These are phyloP conservation scores for Sarcophaga rosellei DNA, from an alignment of 2,888 invertebrate genomes.

Conservation along the genomic window DNA sequence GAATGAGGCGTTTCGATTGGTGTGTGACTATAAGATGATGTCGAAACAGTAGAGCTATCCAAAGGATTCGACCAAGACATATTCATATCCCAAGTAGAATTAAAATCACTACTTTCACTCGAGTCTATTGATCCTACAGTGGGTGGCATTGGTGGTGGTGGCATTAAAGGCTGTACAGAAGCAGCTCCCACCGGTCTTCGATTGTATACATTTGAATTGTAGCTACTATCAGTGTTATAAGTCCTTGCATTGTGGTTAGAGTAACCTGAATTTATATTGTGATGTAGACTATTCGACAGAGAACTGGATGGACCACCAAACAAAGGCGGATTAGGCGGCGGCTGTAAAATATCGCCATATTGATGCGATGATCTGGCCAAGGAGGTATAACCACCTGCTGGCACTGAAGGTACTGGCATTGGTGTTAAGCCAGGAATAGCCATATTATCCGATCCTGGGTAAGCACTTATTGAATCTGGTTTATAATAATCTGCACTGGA, in stretches of 20 bases:
- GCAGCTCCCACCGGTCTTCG: slow-evolving; percentile 43
- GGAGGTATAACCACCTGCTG: slow-evolving; percentile 73
- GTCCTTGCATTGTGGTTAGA: slow-evolving; percentile 66
- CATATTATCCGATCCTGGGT: slow-evolving; percentile 70
- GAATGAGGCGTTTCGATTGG: slow-evolving; percentile 85
- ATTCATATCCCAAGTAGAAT: slow-evolving; percentile 82
- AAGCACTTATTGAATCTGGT: slow-evolving; percentile 77
- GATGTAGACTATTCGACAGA: slow-evolving; percentile 54
- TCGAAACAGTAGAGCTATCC: slow-evolving; percentile 79
- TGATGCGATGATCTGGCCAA: slow-evolving; percentile 72
- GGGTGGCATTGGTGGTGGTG: slow-evolving; percentile 78
- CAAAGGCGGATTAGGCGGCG: slow-evolving; percentile 69
- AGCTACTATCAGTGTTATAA: slow-evolving; percentile 53
- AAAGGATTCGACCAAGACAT: slow-evolving; percentile 80
- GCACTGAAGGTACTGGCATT: slow-evolving; percentile 74
- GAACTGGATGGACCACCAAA: slow-evolving; percentile 67
- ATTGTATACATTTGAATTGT: slow-evolving; percentile 58
- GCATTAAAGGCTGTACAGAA: slow-evolving; percentile 74
- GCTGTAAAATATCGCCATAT: slow-evolving; percentile 68
- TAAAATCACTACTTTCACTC: slow-evolving; percentile 78
- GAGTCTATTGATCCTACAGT: slow-evolving; percentile 72
- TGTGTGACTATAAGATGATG: slow-evolving; percentile 71
- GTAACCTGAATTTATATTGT: slow-evolving; percentile 58
- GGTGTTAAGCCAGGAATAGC: slow-evolving; percentile 71
- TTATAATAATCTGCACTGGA: slow-evolving; percentile 82